Evolutionary conservation across 2,113 vertebrate species (phyloP).

Genomic region (Sialia sialis): DNA sequence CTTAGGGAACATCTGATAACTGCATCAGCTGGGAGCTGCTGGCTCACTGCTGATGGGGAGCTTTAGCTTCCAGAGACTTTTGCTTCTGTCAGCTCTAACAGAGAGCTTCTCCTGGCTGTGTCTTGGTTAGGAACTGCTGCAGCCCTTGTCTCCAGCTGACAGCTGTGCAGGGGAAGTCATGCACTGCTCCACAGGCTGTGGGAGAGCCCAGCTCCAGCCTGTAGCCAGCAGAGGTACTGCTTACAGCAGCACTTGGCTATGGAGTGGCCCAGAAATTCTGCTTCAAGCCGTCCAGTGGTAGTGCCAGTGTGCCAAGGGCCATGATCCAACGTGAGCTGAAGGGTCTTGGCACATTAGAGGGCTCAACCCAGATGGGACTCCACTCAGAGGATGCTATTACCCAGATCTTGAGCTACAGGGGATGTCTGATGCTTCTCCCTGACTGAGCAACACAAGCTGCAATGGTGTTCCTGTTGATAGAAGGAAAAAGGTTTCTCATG

Average conservation of each 20-base stretch:
- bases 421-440: neutral
- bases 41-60: neutral
- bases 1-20: neutral
- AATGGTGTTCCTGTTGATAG: neutral
- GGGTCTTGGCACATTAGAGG: neutral
- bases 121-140: neutral
- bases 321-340: neutral
- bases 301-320: neutral
- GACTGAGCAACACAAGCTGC: neutral
- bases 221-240: neutral
- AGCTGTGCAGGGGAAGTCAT: neutral
- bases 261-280: neutral
- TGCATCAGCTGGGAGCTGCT: neutral
- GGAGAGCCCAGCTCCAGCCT: neutral
- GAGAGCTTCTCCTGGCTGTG: neutral
- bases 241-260: neutral
- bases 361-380: neutral
- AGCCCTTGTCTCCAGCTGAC: neutral
- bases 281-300: neutral
- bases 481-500: neutral
- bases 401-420: neutral
- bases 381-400: neutral
- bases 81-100: neutral
- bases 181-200: neutral
- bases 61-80: neutral